Evolutionary conservation across 2,888 invertebrate species (phyloP).

Genomic region (Rhyacophila evoluta): DNA sequence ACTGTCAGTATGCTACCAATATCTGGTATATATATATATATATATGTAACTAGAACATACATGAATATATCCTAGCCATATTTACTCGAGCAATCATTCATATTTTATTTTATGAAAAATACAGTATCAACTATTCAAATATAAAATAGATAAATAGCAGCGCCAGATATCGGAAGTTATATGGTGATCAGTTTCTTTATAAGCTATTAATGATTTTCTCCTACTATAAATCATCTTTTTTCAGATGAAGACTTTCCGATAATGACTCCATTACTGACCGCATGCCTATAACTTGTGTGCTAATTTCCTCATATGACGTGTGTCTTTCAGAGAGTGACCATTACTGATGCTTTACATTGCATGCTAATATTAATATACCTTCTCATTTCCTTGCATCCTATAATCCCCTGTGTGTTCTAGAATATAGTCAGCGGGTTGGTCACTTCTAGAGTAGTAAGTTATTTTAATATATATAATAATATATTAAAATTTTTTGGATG

Average conservation of each 20-base stretch:
- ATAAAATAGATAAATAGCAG: no score
- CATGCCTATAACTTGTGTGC: constrained; percentile 40
- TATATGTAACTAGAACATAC: no score
- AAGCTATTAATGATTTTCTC: constrained; percentile 36
- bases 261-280: constrained; percentile 36
- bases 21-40: no score
- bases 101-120: no score
- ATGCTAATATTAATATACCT: constrained; percentile 7
- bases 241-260: constrained; percentile 41
- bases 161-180: not conserved
- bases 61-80: no score
- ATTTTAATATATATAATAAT: no score
- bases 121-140: no score
- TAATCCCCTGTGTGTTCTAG: not conserved
- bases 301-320: not conserved
- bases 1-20: no score
- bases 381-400: constrained; percentile 15
- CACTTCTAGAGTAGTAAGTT: no score
- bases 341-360: constrained; percentile 5
- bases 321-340: not conserved
- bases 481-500: no score
- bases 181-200: not conserved
- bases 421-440: not conserved
- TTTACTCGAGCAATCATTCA: no score
- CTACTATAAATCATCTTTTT: constrained; percentile 40